Evolutionary conservation across 2,888 invertebrate species (phyloP).

Genomic region (Calliscelio sp.): DNA sequence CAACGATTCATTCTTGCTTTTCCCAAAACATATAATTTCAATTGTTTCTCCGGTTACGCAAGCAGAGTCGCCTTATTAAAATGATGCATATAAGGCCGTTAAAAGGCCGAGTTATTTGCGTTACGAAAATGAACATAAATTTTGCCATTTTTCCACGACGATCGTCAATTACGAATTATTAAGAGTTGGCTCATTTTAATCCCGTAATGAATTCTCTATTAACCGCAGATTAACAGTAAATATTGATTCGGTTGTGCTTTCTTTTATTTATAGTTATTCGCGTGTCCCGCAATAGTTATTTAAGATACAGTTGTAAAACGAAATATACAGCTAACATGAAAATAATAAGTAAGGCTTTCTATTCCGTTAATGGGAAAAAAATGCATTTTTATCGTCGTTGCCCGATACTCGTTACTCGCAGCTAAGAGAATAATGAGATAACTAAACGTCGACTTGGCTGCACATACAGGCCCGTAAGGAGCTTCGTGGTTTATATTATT

Average conservation of each 20-base stretch:
- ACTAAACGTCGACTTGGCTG: conserved; percentile 67
- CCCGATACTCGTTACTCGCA: conserved; percentile 72
- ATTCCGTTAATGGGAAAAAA: conserved; percentile 72
- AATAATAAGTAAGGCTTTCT: conserved; percentile 73
- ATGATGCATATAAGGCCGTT: conserved; percentile 67
- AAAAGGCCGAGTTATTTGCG: conserved; percentile 47
- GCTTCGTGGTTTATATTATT: conserved; percentile 72
- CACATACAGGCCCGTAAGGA: conserved; percentile 65
- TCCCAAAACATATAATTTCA: conserved; percentile 73
- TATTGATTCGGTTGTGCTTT: conserved; percentile 56
- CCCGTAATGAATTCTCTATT: conserved; percentile 56
- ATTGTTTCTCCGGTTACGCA: conserved; percentile 62
- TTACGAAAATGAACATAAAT: conserved; percentile 60
- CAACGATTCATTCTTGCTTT: conserved; percentile 68
- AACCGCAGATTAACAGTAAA: conserved; percentile 61
- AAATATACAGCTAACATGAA: conserved; percentile 71
- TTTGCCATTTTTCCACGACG: conserved; percentile 24
- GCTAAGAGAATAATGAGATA: conserved; percentile 73
- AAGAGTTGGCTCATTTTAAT: conserved; percentile 33
- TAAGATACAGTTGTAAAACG: conserved; percentile 71
- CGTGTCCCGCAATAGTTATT: conserved; percentile 67
- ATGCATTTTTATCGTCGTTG: conserved; percentile 68
- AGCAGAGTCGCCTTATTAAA: conserved; percentile 62
- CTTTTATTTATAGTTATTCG: conserved; percentile 63
- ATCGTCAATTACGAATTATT: conserved; percentile 55